Evolutionary conservation across 1,140 invertebrate species (phyloP).

Genomic region (Hypsibius dujardini): DNA sequence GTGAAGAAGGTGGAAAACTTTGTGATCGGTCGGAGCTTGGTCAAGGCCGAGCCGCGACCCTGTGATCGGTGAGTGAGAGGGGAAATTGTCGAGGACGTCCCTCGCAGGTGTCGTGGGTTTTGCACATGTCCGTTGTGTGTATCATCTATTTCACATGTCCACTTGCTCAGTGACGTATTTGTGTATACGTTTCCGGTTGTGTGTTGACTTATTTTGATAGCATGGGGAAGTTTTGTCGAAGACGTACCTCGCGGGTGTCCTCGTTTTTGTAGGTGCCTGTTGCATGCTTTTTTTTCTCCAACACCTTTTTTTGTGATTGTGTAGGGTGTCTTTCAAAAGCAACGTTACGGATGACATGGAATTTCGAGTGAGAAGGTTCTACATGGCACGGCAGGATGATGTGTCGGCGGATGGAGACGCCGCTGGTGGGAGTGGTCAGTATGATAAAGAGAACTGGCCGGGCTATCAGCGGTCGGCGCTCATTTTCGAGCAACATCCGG

Average conservation of each 20-base stretch:
- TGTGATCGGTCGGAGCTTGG: not conserved
- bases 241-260: no score
- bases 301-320: not conserved
- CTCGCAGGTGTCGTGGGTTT: no score
- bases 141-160: no score
- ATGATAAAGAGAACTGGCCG: conserved; percentile 2
- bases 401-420: not conserved
- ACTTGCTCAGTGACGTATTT: no score
- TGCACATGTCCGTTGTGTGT: no score
- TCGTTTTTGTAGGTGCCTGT: not conserved
- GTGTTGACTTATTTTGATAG: no score
- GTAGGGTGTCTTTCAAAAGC: not conserved
- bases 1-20: not conserved
- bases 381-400: not conserved
- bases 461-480: not conserved
- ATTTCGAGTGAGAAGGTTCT: not conserved
- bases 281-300: not conserved
- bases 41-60: not conserved
- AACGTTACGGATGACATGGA: not conserved
- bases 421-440: not conserved
- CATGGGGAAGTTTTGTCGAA: no score
- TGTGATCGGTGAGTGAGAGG: no score
- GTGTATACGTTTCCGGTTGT: no score
- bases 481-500: conserved; percentile 48
- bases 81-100: no score